Conservation (phyloP, 2,797 vertebrate genomes). For the Macropodus opercularis region DNA sequence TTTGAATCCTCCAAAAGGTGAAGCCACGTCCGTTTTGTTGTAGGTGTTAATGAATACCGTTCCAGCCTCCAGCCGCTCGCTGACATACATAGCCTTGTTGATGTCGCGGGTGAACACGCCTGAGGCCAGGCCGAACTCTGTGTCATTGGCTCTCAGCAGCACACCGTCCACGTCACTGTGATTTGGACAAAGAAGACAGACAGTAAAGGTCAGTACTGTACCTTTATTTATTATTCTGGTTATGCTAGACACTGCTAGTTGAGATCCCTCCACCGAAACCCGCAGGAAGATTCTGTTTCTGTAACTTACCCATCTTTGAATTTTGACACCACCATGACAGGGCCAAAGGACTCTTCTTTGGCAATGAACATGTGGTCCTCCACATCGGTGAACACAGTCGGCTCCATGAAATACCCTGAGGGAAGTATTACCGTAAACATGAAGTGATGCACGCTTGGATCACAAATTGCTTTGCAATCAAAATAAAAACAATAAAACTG, state of each 20-base stretch:
- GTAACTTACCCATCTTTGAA: slow-evolving; percentile 90
- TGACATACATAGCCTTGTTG: slow-evolving; percentile 87
- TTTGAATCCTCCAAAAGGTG: slow-evolving; percentile 91
- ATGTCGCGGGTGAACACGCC: slow-evolving; percentile 90
- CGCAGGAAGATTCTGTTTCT: fast-evolving
- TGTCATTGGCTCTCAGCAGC: slow-evolving; percentile 85
- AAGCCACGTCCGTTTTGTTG: slow-evolving; percentile 90
- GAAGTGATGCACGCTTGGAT: no score
- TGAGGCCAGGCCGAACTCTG: slow-evolving; percentile 88
- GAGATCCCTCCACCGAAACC: no score
- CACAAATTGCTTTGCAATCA: no score
- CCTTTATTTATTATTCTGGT: no score
- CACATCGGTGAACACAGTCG: slow-evolving; percentile 93
- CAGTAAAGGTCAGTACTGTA: fast-evolving
- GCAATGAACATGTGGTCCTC: slow-evolving; percentile 97
- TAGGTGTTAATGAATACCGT: slow-evolving; percentile 92
- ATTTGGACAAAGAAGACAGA: neutral
- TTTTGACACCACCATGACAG: slow-evolving; percentile 96
- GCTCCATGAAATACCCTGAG: slow-evolving; percentile 96
- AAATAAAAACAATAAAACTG: no score
- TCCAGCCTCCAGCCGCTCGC: slow-evolving; percentile 87
- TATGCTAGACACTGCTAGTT: no score
- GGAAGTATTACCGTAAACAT: neutral
- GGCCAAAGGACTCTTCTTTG: slow-evolving; percentile 96
- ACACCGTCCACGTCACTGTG: slow-evolving; percentile 84